phyloP scores from a whole-genome alignment of 2,888 invertebrate species.

The Anodontia alba region DNA sequence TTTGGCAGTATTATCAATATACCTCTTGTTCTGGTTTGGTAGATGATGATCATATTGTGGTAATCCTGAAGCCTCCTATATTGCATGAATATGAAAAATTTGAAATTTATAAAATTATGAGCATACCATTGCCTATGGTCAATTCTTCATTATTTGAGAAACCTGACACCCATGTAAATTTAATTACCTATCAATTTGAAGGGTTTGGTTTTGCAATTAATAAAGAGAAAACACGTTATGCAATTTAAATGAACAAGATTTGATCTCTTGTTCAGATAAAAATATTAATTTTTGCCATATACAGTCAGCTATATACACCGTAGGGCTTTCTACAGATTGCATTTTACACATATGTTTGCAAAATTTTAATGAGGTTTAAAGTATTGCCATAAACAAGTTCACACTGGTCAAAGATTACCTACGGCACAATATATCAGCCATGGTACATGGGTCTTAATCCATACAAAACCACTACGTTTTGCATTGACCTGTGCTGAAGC shows the following conservation, averaged over 20 bases:
- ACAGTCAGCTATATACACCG: neutral
- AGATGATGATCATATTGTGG: neutral
- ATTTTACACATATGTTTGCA: neutral
- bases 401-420: neutral
- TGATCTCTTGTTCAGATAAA: neutral
- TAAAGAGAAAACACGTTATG: neutral
- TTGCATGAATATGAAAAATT: neutral
- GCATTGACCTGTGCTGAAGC: neutral
- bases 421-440: neutral
- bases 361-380: neutral
- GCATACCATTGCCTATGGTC: neutral
- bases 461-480: neutral
- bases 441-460: neutral
- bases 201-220: neutral
- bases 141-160: neutral
- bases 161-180: neutral
- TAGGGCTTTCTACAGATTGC: neutral
- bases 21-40: neutral
- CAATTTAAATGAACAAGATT: neutral
- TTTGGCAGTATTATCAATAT: constrained; percentile 5
- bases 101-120: neutral
- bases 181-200: neutral
- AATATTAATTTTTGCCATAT: neutral
- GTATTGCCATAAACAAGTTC: neutral
- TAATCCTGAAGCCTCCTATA: neutral